Conservation (phyloP, 2,797 vertebrate genomes). For the Odontamblyopus rebecca region DNA sequence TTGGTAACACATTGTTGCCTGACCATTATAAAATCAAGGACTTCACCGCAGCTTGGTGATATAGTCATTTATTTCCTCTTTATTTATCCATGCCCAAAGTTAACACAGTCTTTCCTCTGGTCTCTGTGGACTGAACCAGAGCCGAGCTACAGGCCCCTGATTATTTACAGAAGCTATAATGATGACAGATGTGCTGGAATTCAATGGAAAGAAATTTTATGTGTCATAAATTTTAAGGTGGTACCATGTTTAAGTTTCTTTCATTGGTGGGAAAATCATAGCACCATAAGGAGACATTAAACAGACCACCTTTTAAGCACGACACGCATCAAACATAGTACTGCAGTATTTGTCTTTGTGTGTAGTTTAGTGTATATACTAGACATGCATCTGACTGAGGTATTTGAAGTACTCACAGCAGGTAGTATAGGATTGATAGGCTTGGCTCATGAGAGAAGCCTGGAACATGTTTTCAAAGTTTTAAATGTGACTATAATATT, state of each 20-base stretch:
- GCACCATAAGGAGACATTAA: conserved; percentile 45
- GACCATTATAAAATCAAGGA: background rate
- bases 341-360: conserved; percentile 17
- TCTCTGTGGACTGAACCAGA: conserved; percentile 23
- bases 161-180: conserved; percentile 62
- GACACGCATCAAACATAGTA: conserved; percentile 5
- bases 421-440: conserved; percentile 28
- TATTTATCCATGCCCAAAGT: conserved; percentile 10
- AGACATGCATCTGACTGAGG: conserved; percentile 29
- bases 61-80: conserved; percentile 2
- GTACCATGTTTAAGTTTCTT: conserved; percentile 49
- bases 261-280: conserved; percentile 51
- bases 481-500: conserved; percentile 48
- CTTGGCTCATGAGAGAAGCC: conserved; percentile 23
- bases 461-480: conserved; percentile 21
- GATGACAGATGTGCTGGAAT: conserved; percentile 62
- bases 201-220: conserved; percentile 52
- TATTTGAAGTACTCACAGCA: conserved; percentile 30
- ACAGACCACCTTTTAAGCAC: conserved; percentile 53
- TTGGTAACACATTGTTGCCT: background rate
- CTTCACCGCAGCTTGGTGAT: background rate
- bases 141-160: conserved; percentile 52
- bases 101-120: conserved; percentile 11
- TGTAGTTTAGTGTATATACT: background rate
- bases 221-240: conserved; percentile 65